Percentiles rank a stretch among this genome's conserved stretches.
Conservation (phyloP, 2,888 invertebrate genomes). For the Balanococcus diminutus region DNA sequence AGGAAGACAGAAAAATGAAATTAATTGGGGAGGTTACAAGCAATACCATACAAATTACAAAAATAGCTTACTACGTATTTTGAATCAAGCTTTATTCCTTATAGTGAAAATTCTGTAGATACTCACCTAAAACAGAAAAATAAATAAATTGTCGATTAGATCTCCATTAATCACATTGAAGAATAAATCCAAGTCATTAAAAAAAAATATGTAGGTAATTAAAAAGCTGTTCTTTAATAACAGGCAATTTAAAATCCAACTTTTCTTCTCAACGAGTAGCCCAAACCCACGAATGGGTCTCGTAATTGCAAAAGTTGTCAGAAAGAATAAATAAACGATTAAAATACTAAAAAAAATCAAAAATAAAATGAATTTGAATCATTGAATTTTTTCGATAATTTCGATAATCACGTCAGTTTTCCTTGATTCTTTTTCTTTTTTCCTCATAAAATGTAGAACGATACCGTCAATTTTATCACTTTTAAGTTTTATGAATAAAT, state of each 20-base stretch:
- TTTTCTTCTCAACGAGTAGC: no score
- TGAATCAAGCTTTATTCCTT: neutral
- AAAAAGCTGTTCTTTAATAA: no score
- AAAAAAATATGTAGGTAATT: neutral
- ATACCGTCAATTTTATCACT: neutral
- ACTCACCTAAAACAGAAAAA: neutral
- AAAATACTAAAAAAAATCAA: neutral
- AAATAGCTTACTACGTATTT: neutral
- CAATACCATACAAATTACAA: no score
- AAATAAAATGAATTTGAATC: neutral
- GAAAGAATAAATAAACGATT: no score
- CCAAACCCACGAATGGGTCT: no score
- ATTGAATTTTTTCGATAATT: neutral
- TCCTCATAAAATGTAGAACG: neutral
- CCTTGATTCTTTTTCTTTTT: neutral
- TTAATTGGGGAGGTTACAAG: no score
- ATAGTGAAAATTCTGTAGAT: neutral
- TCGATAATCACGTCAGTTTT: conserved; percentile 6
- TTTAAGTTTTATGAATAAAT: neutral
- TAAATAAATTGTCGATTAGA: neutral
- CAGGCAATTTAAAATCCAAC: no score
- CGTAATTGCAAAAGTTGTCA: no score
- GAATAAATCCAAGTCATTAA: neutral
- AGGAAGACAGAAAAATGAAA: no score
- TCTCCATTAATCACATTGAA: neutral